These are phyloP conservation scores for Brachystomella parvula DNA, from an alignment of 1,140 invertebrate species.

Conservation along the genomic window DNA sequence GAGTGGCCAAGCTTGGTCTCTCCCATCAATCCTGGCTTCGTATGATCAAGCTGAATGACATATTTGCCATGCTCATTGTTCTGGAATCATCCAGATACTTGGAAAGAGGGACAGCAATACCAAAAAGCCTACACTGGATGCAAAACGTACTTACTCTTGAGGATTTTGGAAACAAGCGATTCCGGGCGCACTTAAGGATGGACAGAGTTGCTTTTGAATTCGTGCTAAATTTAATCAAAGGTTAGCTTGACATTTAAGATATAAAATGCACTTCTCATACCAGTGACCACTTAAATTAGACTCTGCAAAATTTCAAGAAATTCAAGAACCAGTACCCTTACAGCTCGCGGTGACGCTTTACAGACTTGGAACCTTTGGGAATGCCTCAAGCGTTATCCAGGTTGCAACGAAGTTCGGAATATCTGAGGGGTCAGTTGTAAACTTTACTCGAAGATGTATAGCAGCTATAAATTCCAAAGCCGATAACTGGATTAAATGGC, in stretches of 20 bases:
- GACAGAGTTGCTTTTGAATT: not conserved
- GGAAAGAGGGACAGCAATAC: not conserved
- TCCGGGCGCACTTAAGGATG: not conserved
- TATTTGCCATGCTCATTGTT: too few species aligned
- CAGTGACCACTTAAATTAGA: not conserved
- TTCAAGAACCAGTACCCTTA: constrained; percentile 9
- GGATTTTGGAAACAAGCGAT: not conserved
- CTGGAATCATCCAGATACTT: not conserved
- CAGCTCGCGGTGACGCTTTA: constrained; percentile 15
- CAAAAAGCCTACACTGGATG: constrained; percentile 6
- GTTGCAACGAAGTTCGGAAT: constrained; percentile 22
- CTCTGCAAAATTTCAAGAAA: not conserved
- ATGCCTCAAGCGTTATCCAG: not conserved
- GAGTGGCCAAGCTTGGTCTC: too few species aligned
- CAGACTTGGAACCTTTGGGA: constrained; percentile 16
- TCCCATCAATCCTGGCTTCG: too few species aligned
- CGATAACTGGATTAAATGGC: constrained; percentile 12
- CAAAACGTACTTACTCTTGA: not conserved
- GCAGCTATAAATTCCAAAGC: not conserved
- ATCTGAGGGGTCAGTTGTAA: not conserved
- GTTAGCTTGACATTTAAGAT: not conserved
- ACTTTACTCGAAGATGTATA: constrained; percentile 3
- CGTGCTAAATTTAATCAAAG: not conserved
- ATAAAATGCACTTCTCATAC: not conserved
- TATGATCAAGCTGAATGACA: too few species aligned